A percentile compares a stretch with the other conserved stretches of the same genome.
Evolutionary conservation across 2,113 vertebrate genomes (phyloP).

Genomic region (Lota lota): DNA sequence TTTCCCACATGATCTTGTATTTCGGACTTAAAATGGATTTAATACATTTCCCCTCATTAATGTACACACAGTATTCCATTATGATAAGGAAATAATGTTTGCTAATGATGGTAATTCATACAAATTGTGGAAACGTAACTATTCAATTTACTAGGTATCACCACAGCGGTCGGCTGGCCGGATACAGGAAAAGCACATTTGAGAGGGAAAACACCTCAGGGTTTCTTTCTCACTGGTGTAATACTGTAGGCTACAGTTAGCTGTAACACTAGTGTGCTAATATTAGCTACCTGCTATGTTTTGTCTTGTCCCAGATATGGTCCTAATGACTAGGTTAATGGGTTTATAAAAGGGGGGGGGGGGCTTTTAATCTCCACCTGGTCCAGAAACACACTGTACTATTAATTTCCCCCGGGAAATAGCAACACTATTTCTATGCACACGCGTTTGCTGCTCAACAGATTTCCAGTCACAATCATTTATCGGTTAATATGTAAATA

Average conservation of each 20-base stretch:
- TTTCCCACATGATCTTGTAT: too few species aligned
- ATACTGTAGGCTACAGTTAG: conserved; percentile 20
- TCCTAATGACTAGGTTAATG: conserved; percentile 74
- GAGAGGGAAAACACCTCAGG: conserved; percentile 24
- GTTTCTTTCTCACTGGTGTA: conserved; percentile 18
- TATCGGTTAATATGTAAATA: conserved; percentile 9
- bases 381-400: conserved; percentile 61
- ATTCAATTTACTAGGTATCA: too few species aligned
- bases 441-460: conserved; percentile 10
- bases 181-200: not conserved
- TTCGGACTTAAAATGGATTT: not conserved
- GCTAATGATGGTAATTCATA: too few species aligned
- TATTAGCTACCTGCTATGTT: conserved; percentile 49
- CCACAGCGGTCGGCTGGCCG: too few species aligned
- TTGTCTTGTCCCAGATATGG: conserved; percentile 49
- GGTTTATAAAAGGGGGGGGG: conserved; percentile 58
- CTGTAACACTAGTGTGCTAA: conserved; percentile 40
- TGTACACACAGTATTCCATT: too few species aligned
- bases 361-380: conserved; percentile 63
- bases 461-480: conserved; percentile 28
- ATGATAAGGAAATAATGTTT: too few species aligned
- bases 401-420: conserved; percentile 70
- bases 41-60: too few species aligned
- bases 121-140: too few species aligned
- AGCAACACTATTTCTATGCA: conserved; percentile 40